Evolutionary conservation across 2,113 vertebrate genomes (phyloP).

Genomic region (Pomatostomus ruficeps): DNA sequence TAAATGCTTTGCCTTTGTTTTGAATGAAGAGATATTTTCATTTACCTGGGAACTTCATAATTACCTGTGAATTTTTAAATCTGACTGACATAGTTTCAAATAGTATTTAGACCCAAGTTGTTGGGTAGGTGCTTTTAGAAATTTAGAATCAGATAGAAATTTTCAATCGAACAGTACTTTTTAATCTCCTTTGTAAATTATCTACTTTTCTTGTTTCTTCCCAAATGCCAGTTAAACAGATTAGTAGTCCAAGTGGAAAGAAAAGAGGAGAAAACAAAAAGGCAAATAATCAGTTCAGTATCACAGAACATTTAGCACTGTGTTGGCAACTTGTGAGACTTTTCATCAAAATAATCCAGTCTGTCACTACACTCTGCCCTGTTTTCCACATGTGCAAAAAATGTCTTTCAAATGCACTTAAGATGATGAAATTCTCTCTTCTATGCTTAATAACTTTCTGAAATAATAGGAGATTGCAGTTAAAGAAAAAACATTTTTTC

Average conservation of each 20-base stretch:
- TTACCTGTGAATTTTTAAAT: background rate
- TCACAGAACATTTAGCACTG: background rate
- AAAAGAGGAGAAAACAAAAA: fast-evolving
- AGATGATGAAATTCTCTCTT: background rate
- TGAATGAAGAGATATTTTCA: background rate
- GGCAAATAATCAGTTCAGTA: background rate
- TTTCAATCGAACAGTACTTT: background rate
- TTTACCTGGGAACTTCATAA: background rate
- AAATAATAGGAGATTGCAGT: background rate
- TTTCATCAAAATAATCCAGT: background rate
- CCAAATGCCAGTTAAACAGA: background rate
- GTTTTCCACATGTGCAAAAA: background rate
- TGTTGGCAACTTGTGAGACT: background rate
- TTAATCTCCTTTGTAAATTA: background rate
- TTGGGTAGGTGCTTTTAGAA: background rate
- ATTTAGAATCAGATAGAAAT: background rate
- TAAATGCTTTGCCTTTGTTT: background rate
- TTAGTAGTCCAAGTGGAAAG: background rate
- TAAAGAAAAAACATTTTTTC: background rate
- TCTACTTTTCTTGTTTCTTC: background rate
- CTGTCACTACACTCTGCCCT: background rate
- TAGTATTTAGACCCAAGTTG: background rate
- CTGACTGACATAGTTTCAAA: background rate
- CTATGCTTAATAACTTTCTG: background rate
- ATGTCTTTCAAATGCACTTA: background rate